phyloP scores from a whole-genome alignment of 2,113 vertebrate species.

The Craseonycteris thonglongyai region DNA sequence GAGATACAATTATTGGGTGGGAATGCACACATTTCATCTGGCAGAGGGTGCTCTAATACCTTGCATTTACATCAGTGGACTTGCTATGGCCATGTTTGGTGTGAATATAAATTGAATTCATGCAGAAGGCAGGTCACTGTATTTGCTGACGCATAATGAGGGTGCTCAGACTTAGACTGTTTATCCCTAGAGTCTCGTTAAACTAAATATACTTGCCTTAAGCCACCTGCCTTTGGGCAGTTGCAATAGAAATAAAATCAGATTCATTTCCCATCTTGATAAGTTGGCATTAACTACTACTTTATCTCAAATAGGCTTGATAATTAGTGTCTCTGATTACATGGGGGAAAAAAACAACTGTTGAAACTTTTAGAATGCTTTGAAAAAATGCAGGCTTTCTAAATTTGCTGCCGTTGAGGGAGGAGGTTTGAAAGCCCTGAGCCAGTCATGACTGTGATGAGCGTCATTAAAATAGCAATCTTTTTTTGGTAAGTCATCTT shows the following conservation, averaged over 20 bases:
- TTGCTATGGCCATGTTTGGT: not conserved
- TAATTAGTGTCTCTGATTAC: constrained; percentile 77
- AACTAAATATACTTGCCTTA: constrained; percentile 63
- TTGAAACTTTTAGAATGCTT: constrained; percentile 67
- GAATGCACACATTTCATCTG: not conserved
- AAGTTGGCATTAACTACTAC: constrained; percentile 71
- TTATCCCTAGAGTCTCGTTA: constrained; percentile 73
- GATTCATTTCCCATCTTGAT: constrained; percentile 64
- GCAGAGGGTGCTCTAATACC: not conserved
- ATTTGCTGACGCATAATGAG: constrained; percentile 49
- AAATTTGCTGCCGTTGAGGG: constrained; percentile 36
- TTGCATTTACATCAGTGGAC: not conserved
- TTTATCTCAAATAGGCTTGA: constrained; percentile 71
- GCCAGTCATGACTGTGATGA: constrained; percentile 47
- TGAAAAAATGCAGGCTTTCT: constrained; percentile 68
- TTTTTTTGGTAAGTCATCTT: constrained; percentile 67
- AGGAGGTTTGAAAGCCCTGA: constrained; percentile 49
- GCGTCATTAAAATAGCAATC: constrained; percentile 49
- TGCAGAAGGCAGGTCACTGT: constrained; percentile 25
- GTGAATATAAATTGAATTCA: constrained; percentile 40
- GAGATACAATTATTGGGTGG: not conserved
- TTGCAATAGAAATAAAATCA: constrained; percentile 62
- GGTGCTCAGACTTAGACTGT: constrained; percentile 61
- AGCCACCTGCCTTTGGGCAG: constrained; percentile 72
- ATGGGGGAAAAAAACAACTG: constrained; percentile 63